Evolutionary conservation across 2,113 vertebrate genomes (phyloP).

Genomic region (Peromyscus polionotus): DNA sequence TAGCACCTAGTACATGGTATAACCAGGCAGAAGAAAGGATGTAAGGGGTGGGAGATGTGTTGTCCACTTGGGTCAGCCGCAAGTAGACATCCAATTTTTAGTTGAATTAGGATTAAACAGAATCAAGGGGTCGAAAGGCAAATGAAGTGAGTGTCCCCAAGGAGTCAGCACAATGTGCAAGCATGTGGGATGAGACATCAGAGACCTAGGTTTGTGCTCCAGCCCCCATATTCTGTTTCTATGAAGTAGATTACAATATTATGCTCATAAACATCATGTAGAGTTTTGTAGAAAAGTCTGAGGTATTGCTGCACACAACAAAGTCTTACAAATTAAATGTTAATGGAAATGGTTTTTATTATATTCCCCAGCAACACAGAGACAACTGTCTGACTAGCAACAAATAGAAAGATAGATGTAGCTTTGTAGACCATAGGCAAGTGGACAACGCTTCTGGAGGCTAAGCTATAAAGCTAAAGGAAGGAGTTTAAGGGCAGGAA

Average conservation of each 20-base stretch:
- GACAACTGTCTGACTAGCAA: neutral
- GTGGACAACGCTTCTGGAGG: neutral
- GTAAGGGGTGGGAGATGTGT: neutral
- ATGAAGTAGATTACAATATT: neutral
- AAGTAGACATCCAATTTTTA: neutral
- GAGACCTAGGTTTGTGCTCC: neutral
- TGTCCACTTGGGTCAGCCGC: neutral
- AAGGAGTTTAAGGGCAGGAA: neutral
- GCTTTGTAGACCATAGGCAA: neutral
- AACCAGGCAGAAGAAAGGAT: neutral
- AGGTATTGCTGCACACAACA: neutral
- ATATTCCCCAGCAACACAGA: neutral
- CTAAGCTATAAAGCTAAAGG: neutral
- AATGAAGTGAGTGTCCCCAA: neutral
- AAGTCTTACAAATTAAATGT: neutral
- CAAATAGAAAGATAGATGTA: neutral
- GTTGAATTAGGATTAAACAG: neutral
- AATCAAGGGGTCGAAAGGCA: neutral
- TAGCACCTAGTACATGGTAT: neutral
- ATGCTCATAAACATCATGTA: neutral
- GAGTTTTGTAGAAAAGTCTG: neutral
- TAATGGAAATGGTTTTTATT: neutral
- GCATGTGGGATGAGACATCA: neutral
- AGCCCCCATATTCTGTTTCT: neutral
- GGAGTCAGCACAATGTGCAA: neutral